phyloP scores from a whole-genome alignment of 2,888 invertebrate genomes.

The Hyposoter dolosus region DNA sequence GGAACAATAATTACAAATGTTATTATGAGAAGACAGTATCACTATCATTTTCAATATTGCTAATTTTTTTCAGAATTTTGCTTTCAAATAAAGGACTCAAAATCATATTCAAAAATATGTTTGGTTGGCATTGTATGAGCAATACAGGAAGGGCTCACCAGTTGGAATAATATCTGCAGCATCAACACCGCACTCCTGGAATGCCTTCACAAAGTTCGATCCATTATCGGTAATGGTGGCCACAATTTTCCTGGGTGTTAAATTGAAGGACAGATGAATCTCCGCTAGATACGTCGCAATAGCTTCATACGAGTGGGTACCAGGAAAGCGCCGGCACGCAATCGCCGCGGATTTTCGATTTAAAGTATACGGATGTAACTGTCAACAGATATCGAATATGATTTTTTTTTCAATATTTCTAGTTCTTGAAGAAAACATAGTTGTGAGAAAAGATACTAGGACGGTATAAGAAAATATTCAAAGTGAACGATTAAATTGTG shows the following conservation, averaged over 20 bases:
- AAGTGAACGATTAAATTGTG: no score
- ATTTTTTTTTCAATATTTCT: neutral
- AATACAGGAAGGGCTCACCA: conserved; percentile 1
- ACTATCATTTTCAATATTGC: neutral
- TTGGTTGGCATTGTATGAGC: neutral
- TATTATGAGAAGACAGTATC: neutral
- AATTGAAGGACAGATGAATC: conserved; percentile 51
- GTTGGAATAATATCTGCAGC: conserved; percentile 4
- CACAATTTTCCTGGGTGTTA: conserved; percentile 22
- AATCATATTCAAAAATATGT: neutral
- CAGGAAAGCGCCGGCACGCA: conserved; percentile 57
- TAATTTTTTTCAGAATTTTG: conserved; percentile 1
- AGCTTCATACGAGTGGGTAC: conserved; percentile 51
- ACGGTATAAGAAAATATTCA: neutral
- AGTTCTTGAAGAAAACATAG: neutral
- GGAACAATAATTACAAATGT: neutral
- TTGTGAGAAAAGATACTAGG: neutral
- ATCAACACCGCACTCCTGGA: conserved; percentile 45
- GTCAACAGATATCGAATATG: neutral
- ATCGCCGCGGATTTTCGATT: conserved; percentile 54
- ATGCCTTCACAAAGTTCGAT: conserved; percentile 15
- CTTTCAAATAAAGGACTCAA: neutral
- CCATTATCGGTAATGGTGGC: no score
- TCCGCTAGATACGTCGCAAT: conserved; percentile 39
- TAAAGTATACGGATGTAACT: conserved; percentile 39